Base-by-base conservation (phyloP, 1,140 invertebrate species). In the Pseudomyrmex cubaensis region DNA sequence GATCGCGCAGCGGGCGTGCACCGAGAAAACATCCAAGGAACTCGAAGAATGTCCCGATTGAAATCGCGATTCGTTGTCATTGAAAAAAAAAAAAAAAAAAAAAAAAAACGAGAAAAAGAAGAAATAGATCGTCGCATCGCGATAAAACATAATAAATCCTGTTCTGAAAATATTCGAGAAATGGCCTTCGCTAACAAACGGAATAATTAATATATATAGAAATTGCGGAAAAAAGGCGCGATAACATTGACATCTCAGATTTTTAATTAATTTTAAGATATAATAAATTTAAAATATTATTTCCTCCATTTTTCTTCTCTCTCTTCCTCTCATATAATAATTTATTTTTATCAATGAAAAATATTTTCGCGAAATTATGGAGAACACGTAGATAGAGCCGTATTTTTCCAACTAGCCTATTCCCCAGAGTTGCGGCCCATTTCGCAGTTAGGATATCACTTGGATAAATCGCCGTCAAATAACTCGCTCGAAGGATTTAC, bases 401-500 rank as follows among this genome's bases (percentile, higher is more conserved):
- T 35, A 70, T n/a, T 70, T 57, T 57, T 72, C 22, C 44, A n/a
- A 48, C 25, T 15, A 12, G 44, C 1, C 20, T n/a, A 59, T n/a
- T 50, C 72, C 44, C 12, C 10, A 10, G 66, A 17, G 20, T 59
- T 59, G 15, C 46, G 20, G 35, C 20, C 15, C 44, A 78, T 57
- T 52, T 70, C 48, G 44, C 17, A 44, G 44, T 70, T 70, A 72
- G 67, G 25, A 17, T 20, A 59, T 72, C 54, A 59, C 13, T 72
- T 22, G 44, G 76, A 72, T 80, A 70, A 72, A 80, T 80, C 66
- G 76, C 66, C 13, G 66, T 80, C 66, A 70, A 72, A 70, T 72
- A 80, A 61, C 66, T 72, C 64, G 76, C 57, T 70, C 67, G 66
- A 59, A 80, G 54, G 56, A 80, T 80, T 72, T 72, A 72, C 69